phyloP scores from a whole-genome alignment of 2,888 invertebrate genomes.

The Acleris laterana region DNA sequence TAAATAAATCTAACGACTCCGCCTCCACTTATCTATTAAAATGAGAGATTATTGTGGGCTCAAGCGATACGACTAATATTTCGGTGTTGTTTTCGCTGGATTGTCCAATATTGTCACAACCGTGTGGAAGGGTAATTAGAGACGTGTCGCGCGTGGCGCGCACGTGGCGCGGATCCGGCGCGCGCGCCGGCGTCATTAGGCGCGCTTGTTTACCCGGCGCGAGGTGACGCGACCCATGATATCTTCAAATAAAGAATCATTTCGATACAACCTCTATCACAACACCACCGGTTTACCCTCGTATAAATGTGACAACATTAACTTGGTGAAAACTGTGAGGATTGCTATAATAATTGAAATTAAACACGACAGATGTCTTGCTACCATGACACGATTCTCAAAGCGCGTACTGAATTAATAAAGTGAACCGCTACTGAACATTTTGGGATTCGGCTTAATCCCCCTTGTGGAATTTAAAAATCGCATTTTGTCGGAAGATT shows the following conservation, averaged over 20 bases:
- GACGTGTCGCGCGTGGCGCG: slow-evolving; percentile 77
- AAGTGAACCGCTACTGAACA: slow-evolving; percentile 73
- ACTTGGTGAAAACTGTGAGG: background rate
- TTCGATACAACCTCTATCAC: slow-evolving; percentile 14
- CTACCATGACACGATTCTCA: slow-evolving; percentile 54
- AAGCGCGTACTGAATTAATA: slow-evolving; percentile 67
- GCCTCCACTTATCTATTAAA: slow-evolving; percentile 83
- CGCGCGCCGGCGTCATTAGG: slow-evolving; percentile 46
- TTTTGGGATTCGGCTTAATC: slow-evolving; percentile 72
- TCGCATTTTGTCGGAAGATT: slow-evolving; percentile 84
- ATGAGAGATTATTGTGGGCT: slow-evolving; percentile 81
- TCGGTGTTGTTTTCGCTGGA: slow-evolving; percentile 82
- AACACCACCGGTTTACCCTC: slow-evolving; percentile 13
- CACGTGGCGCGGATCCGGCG: slow-evolving; percentile 63
- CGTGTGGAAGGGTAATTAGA: slow-evolving; percentile 81
- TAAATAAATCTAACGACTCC: slow-evolving; percentile 77
- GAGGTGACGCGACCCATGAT: slow-evolving; percentile 59
- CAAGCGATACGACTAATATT: slow-evolving; percentile 62
- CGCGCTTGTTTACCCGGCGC: slow-evolving; percentile 63
- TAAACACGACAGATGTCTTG: slow-evolving; percentile 52
- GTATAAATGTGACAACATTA: slow-evolving; percentile 1
- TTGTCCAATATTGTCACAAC: slow-evolving; percentile 83
- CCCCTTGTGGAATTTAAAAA: slow-evolving; percentile 81
- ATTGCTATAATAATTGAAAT: slow-evolving; percentile 28
- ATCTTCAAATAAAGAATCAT: slow-evolving; percentile 51